Percentiles rank a stretch among this genome's conserved stretches.
Evolutionary conservation across 2,888 invertebrate genomes (phyloP).

Genomic region (Cryptus viduatorius): DNA sequence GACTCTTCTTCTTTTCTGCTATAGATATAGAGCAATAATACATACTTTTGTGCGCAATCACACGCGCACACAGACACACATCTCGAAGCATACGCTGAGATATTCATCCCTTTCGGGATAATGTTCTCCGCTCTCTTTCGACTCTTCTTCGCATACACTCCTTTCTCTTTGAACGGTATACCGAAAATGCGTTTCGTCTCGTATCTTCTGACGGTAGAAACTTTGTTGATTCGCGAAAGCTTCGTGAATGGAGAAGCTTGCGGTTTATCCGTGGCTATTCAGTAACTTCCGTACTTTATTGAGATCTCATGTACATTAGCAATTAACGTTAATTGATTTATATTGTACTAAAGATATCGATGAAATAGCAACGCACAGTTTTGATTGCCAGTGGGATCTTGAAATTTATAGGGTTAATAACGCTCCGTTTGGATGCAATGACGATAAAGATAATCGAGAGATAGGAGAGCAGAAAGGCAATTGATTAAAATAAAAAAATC

Average conservation of each 20-base stretch:
- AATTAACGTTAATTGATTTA: slow-evolving; percentile 3
- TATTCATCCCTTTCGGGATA: slow-evolving; percentile 45
- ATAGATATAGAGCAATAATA: neutral
- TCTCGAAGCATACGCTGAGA: slow-evolving; percentile 5
- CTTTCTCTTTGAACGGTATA: slow-evolving; percentile 46
- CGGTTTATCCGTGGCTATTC: slow-evolving; percentile 2
- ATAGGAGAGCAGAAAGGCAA: neutral
- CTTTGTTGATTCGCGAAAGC: slow-evolving; percentile 16
- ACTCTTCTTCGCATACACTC: slow-evolving; percentile 9
- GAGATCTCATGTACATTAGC: neutral
- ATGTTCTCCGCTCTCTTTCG: slow-evolving; percentile 24
- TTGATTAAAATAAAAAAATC: neutral
- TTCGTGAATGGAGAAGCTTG: neutral
- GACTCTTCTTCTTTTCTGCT: slow-evolving; percentile 41
- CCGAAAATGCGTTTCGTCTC: slow-evolving; percentile 33
- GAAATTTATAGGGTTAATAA: neutral
- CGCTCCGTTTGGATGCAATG: no score
- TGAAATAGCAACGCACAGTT: neutral
- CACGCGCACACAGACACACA: slow-evolving; percentile 29
- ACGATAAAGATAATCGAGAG: no score
- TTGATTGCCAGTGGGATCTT: neutral
- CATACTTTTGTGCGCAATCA: slow-evolving; percentile 27
- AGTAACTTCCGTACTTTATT: neutral
- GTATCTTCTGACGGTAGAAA: slow-evolving; percentile 47
- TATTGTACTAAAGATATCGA: neutral